phyloP scores from a whole-genome alignment of 2,888 invertebrate genomes.

The Amiota minor region DNA sequence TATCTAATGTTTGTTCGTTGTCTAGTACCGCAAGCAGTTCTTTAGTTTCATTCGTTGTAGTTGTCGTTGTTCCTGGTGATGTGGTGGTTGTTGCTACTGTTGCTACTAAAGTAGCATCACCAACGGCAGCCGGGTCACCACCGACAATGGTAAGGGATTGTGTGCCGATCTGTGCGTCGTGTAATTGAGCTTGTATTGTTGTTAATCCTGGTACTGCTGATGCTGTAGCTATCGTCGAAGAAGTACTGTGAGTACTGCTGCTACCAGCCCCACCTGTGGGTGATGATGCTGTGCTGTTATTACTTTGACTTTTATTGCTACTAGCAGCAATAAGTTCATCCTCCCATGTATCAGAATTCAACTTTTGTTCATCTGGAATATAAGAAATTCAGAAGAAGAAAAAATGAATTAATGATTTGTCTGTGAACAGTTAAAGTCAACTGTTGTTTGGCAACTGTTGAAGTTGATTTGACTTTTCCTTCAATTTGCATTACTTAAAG shows the following conservation, averaged over 20 bases:
- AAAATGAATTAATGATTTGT: neutral
- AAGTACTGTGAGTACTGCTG: conserved; percentile 1
- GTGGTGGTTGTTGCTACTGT: conserved; percentile 56
- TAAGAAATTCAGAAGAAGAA: neutral
- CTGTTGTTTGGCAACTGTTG: too few relatives aligned
- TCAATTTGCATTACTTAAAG: too few relatives aligned
- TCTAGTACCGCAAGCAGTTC: conserved; percentile 30
- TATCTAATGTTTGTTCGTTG: conserved; percentile 44
- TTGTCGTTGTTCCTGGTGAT: conserved; percentile 53
- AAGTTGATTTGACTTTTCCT: too few relatives aligned
- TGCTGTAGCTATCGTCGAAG: conserved; percentile 31
- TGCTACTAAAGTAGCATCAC: conserved; percentile 42
- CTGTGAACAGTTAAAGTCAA: neutral
- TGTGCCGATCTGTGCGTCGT: conserved; percentile 63
- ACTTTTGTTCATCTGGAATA: conserved; percentile 83
- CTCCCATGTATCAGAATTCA: conserved; percentile 86
- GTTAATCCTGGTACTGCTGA: conserved; percentile 62
- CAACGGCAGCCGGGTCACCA: conserved; percentile 17
- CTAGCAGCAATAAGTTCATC: conserved; percentile 72
- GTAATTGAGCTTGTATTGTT: conserved; percentile 63
- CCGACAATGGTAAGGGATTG: conserved; percentile 37
- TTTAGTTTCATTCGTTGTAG: conserved; percentile 52
- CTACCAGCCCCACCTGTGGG: conserved; percentile 22
- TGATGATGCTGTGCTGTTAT: conserved; percentile 7
- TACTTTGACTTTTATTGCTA: conserved; percentile 24